Evolutionary conservation across 2,888 invertebrate genomes (phyloP).

Genomic region (Fragum whitleyi): DNA sequence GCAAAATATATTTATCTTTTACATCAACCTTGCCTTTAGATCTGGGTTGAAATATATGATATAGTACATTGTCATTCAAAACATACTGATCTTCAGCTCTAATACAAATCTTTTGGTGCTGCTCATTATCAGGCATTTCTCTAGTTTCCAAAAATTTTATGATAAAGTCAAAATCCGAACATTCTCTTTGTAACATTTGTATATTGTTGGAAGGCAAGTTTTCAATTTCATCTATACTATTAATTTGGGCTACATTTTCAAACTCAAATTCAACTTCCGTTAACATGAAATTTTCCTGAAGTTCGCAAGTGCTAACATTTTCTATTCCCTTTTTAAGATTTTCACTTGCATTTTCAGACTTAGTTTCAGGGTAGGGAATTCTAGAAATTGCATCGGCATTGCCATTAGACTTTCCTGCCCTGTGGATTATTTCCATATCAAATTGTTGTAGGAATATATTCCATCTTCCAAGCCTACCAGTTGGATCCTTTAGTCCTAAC

Average conservation of each 20-base stretch:
- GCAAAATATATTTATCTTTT: no score
- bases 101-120: slow-evolving; percentile 6
- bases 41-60: slow-evolving; percentile 29
- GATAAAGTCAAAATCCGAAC: slow-evolving; percentile 17
- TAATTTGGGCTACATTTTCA: no score
- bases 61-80: slow-evolving; percentile 17
- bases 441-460: slow-evolving; percentile 43
- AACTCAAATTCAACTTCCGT: no score
- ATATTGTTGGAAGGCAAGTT: background rate
- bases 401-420: slow-evolving; percentile 32
- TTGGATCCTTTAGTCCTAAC: slow-evolving; percentile 43
- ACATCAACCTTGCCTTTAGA: slow-evolving; percentile 32
- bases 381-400: slow-evolving; percentile 55
- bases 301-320: background rate
- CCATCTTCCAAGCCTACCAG: slow-evolving; percentile 51
- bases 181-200: slow-evolving; percentile 11
- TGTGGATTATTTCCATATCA: slow-evolving; percentile 39
- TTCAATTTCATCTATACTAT: no score
- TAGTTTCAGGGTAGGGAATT: slow-evolving; percentile 42
- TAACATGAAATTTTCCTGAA: no score
- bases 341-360: background rate
- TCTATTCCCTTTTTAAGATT: slow-evolving; percentile 16
- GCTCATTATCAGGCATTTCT: slow-evolving; percentile 11
- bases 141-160: background rate
- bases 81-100: slow-evolving; percentile 30